Conservation (phyloP, 2,888 invertebrate genomes). For the Parthenolecanium corni region DNA sequence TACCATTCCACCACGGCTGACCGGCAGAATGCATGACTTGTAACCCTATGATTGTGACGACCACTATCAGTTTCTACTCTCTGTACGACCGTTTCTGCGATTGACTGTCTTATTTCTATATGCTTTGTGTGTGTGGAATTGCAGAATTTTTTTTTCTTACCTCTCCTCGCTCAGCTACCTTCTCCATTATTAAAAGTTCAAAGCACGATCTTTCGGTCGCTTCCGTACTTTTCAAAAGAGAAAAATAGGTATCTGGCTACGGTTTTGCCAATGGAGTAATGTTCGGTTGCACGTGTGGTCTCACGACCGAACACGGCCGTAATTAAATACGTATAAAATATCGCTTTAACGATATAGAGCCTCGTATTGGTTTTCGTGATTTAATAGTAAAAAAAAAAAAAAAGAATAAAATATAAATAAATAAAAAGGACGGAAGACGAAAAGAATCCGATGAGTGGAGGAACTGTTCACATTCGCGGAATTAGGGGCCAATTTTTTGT, state of each 20-base stretch:
- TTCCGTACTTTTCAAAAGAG: conserved; percentile 26
- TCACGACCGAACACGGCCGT: conserved; percentile 26
- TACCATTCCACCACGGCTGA: too few relatives aligned
- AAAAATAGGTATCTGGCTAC: conserved; percentile 22
- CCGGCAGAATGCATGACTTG: too few relatives aligned
- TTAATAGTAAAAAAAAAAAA: conserved; percentile 11
- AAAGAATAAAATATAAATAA: not conserved
- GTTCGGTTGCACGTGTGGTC: conserved; percentile 27
- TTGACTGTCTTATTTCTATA: too few relatives aligned
- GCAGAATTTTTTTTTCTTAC: too few relatives aligned
- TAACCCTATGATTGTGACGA: too few relatives aligned
- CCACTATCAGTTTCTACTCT: too few relatives aligned
- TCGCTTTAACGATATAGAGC: conserved; percentile 24
- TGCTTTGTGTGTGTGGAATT: too few relatives aligned
- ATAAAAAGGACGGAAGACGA: conserved; percentile 1
- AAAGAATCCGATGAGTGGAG: not conserved
- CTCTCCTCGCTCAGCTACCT: not conserved
- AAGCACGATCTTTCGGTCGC: conserved; percentile 25
- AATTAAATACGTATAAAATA: conserved; percentile 29
- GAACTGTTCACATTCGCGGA: too few relatives aligned
- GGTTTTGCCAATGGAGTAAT: conserved; percentile 18
- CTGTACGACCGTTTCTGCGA: too few relatives aligned
- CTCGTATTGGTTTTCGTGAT: conserved; percentile 25
- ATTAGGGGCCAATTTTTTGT: too few relatives aligned
- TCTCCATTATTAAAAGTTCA: conserved; percentile 22